Percentiles rank a stretch among this genome's conserved stretches.
Conservation (phyloP, 1,140 invertebrate species). For the Pentalonia nigronervosa region DNA sequence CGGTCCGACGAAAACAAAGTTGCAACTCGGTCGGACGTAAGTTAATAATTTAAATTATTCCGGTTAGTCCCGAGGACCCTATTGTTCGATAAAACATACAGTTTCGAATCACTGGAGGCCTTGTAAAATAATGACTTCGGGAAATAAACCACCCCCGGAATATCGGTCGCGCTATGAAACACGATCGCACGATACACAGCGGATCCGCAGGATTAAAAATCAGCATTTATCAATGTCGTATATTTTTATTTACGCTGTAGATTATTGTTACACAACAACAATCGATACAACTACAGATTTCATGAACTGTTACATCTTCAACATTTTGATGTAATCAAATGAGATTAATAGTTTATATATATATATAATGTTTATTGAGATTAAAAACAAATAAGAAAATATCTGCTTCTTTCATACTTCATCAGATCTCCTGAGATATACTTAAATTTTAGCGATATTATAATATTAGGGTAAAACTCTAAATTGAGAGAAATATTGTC, state of each 20-base stretch:
- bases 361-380: too few species aligned
- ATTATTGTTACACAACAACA: background rate
- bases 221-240: background rate
- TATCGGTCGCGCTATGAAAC: background rate
- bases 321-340: background rate
- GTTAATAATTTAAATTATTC: background rate
- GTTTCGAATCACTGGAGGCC: background rate
- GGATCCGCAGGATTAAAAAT: background rate
- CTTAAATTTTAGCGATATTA: too few species aligned
- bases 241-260: too few species aligned
- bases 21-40: background rate
- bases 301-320: background rate
- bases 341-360: too few species aligned
- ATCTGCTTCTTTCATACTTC: too few species aligned
- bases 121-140: too few species aligned
- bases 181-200: background rate
- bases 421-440: too few species aligned
- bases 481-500: too few species aligned
- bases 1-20: background rate
- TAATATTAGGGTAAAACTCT: too few species aligned
- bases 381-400: too few species aligned
- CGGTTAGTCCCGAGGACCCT: background rate
- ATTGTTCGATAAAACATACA: background rate
- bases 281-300: too few species aligned
- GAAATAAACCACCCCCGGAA: too few species aligned